A percentile compares a stretch with the other conserved stretches of the same genome.
These are phyloP conservation scores for Cephus rjabovi DNA, from an alignment of 2,888 invertebrate species.

Conservation along the genomic window DNA sequence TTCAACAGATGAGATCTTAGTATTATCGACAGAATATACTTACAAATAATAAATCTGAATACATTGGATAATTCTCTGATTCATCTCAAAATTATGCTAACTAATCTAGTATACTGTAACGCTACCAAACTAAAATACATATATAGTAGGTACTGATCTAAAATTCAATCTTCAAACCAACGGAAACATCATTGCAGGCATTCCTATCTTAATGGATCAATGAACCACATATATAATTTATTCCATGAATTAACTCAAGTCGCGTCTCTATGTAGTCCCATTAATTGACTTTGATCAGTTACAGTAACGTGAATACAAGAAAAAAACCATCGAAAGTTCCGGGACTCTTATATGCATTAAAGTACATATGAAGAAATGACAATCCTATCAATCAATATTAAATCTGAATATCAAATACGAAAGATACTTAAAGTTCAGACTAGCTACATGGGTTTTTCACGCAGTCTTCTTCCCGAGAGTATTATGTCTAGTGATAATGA, in stretches of 20 bases:
- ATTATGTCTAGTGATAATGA: neutral
- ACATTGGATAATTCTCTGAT: neutral
- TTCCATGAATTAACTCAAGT: neutral
- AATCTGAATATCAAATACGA: neutral
- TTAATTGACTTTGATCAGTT: neutral
- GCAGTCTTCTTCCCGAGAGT: neutral
- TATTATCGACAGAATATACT: neutral
- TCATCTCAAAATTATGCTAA: neutral
- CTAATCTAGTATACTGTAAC: neutral
- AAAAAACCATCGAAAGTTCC: neutral
- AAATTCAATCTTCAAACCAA: neutral
- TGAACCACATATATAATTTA: neutral
- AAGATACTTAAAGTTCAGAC: neutral
- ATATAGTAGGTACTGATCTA: neutral
- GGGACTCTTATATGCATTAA: neutral
- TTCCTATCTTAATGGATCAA: neutral
- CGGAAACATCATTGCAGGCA: neutral
- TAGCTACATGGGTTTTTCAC: neutral
- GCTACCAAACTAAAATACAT: neutral
- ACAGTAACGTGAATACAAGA: neutral
- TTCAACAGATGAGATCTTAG: neutral
- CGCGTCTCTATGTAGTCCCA: neutral
- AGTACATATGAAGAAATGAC: neutral
- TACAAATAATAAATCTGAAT: neutral
- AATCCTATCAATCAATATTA: neutral